Evolutionary conservation across 2,113 vertebrate genomes (phyloP), one percentile per base, ranked within the genome.

Genomic region (Cheirogaleus medius): DNA sequence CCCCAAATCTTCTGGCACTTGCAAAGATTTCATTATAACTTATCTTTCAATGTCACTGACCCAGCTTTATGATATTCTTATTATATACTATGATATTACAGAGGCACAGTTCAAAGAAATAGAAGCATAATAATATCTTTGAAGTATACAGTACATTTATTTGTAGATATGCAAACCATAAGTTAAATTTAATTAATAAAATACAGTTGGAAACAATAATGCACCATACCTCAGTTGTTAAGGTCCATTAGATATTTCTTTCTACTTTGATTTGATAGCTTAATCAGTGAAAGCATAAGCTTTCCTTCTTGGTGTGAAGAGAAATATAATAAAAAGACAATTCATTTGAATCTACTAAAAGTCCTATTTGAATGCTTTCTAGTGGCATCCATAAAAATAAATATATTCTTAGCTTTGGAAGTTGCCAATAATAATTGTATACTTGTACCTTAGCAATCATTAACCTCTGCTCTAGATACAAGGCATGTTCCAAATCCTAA

Each of bases 281-380:
- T 92, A 91, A 12, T 49, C 37, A 83, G 25, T 74, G 12, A 93
- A 95, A 87, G 2, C 25, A 60, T 93, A 95, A 60, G 8, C 8
- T 96, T 95, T 96, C 58, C 4, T 96, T 49, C 81, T 85, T 77
- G 27, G 9, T 84, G 29, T 74, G 29, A 97, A 84, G 47, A 87
- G 34, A 92, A 95, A 90, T 60, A 91, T 47, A 56, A 42, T 80
- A 71, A 92, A 92, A 93, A 90, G 32, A 39, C 7, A 80, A 91
- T 47, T 87, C 56, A 92, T 94, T 92, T 85, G 58, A 66, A 84
- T 91, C 83, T 47, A 49, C 14, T 69, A 21, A 56, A 78, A 90
- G n/a, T 90, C 39, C 6, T 87, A 90, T 44, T 73, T 92, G 32
- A 81, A 88, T 21, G 10, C 58, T 86, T 86, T 95, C 83, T 93